Percentiles rank a stretch among this genome's conserved stretches.
Conservation (phyloP, 1,140 invertebrate genomes). For the Drosophila tropicalis region DNA sequence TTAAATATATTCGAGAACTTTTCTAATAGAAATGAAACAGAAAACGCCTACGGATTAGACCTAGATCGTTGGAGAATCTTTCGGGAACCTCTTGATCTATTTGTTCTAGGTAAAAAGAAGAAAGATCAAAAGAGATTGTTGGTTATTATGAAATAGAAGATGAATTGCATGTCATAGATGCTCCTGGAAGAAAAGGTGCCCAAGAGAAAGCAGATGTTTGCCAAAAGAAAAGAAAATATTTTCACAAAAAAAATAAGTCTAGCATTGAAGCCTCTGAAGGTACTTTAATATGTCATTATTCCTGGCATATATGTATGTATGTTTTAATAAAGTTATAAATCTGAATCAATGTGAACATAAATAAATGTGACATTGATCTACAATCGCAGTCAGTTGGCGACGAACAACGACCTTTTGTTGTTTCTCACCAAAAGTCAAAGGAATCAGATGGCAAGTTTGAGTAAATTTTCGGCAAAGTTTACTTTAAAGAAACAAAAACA, state of each 20-base stretch:
- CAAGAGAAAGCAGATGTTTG: background rate
- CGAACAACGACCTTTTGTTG: constrained; percentile 53
- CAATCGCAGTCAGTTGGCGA: constrained; percentile 31
- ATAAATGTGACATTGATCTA: constrained; percentile 79
- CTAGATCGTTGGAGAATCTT: background rate
- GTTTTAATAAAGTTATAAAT: constrained; percentile 80
- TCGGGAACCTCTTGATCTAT: background rate
- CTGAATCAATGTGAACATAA: constrained; percentile 59
- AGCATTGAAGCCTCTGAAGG: background rate
- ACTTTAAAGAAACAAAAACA: constrained; percentile 31
- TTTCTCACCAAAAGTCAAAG: constrained; percentile 51
- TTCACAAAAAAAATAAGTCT: background rate
- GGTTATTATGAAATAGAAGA: background rate
- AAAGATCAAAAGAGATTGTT: background rate
- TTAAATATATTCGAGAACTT: no score
- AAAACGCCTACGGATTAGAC: no score
- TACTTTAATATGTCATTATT: constrained; percentile 27
- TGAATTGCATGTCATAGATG: background rate
- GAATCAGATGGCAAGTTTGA: constrained; percentile 44
- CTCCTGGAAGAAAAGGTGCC: background rate
- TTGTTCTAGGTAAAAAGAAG: background rate
- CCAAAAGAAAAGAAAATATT: background rate
- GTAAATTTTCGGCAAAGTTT: constrained; percentile 67
- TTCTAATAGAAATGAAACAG: no score
- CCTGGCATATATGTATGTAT: constrained; percentile 9